Base-by-base conservation (phyloP, 2,113 vertebrate species). In the Lagopus muta region DNA sequence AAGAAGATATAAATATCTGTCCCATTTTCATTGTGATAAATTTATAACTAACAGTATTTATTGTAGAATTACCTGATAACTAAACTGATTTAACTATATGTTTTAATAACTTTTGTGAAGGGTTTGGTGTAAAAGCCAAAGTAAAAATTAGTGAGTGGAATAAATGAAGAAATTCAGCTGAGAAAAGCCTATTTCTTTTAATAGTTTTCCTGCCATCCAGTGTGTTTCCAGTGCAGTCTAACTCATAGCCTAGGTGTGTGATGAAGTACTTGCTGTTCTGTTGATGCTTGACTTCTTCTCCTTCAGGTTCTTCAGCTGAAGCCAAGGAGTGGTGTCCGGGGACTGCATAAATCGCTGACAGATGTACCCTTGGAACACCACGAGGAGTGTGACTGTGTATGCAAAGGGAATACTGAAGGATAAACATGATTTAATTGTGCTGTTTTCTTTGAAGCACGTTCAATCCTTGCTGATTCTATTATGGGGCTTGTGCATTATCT, bases 281-380 rank as follows among this genome's bases (percentile, higher is more conserved):
- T 61, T 96, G 88, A 97, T 94, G 17, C 20, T 66, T 76, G 55
- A 11, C 42, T 95, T 52, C 42, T 97, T 93, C 48, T 89, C 24
- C 87, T 96, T 62, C 92, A 99, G 99, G 99, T 99, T 94, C 98
- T 99, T 48, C 98, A 99, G 94, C 87, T 99, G 96, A 99, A 98
- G 94, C 98, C 99, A 91, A 98, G 98, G 83, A 97, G 85, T 12
- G 99, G 99, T 16, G 97, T 97, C 60, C 97, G 97, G 45, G 98
- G 98, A 50, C 91, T 99, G 89, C 99, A 99, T 95, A 99, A 99
- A 96, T 98, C 99, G 18, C 96, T 99, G 97, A 98, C 99, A 6
- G 99, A 99, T 25, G 98, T 99, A 82, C 95, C 98, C 74, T 95
- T 99, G 98, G 99, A 99, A 94, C 99, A 99, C 95, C 99, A 99